phyloP scores from a whole-genome alignment of 2,888 invertebrate species.

The Pristionchus mayeri region DNA sequence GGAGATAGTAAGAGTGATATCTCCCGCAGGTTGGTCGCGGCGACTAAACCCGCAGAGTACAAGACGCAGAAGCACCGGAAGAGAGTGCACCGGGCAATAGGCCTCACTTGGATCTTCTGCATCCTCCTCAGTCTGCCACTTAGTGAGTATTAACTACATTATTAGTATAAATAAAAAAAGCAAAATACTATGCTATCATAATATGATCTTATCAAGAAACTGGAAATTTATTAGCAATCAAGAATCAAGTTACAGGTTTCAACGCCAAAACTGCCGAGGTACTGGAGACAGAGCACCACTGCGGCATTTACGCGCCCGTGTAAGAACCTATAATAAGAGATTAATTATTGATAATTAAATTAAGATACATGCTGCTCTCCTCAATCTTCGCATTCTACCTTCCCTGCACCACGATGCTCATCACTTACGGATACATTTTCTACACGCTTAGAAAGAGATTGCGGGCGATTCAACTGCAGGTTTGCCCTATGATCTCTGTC shows the following conservation, averaged over 20 bases:
- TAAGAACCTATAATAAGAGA: not conserved
- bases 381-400: constrained; percentile 78
- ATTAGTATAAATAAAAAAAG: not conserved
- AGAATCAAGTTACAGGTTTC: constrained; percentile 67
- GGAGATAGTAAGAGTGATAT: not conserved
- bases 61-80: constrained; percentile 73
- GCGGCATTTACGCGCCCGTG: constrained; percentile 69
- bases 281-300: constrained; percentile 71
- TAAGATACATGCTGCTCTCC: constrained; percentile 72
- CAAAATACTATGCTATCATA: not conserved
- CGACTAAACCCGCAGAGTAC: constrained; percentile 76
- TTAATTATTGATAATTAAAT: not conserved
- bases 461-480: constrained; percentile 74
- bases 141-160: constrained; percentile 53
- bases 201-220: not conserved
- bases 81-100: constrained; percentile 73
- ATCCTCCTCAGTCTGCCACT: constrained; percentile 72
- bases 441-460: constrained; percentile 76
- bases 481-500: too few species aligned
- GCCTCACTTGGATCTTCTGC: constrained; percentile 74
- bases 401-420: constrained; percentile 79
- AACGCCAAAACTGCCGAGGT: constrained; percentile 68
- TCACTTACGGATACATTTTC: constrained; percentile 78
- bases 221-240: not conserved
- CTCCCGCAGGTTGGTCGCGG: constrained; percentile 70